Percentiles rank a stretch among this genome's conserved stretches.
These are phyloP conservation scores for Tetraneura akinire DNA, from an alignment of 1,140 invertebrate species.

Conservation along the genomic window DNA sequence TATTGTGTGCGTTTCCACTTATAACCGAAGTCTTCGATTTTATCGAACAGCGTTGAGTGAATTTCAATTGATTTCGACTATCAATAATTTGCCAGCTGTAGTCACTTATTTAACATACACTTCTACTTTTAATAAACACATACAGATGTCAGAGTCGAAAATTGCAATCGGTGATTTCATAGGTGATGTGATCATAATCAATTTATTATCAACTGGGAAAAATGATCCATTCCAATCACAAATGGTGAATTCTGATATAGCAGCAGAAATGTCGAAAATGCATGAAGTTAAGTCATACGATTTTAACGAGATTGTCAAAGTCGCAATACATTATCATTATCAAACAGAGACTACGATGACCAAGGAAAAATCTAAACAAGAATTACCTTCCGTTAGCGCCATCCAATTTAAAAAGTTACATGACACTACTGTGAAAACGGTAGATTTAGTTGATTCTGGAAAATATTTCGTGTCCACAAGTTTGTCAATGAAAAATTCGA, in stretches of 20 bases:
- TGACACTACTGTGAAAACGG: not conserved
- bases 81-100: not conserved
- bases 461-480: not conserved
- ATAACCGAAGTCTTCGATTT: not conserved
- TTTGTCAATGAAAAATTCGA: not conserved
- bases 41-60: not conserved
- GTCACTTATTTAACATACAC: not conserved
- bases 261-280: not conserved
- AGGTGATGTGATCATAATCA: not conserved
- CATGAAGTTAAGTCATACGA: not conserved
- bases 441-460: not conserved
- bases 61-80: not conserved
- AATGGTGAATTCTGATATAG: not conserved
- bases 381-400: not conserved
- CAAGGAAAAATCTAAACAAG: no score
- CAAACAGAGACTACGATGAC: not conserved
- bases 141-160: not conserved
- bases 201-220: not conserved
- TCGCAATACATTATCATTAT: not conserved
- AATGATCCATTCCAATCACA: not conserved
- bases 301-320: not conserved
- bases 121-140: not conserved
- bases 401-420: not conserved
- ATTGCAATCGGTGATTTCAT: not conserved
- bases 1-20: not conserved